Evolutionary conservation across 2,113 vertebrate species (phyloP), one percentile per base, ranked within the genome.

Genomic region (Scopus umbretta): DNA sequence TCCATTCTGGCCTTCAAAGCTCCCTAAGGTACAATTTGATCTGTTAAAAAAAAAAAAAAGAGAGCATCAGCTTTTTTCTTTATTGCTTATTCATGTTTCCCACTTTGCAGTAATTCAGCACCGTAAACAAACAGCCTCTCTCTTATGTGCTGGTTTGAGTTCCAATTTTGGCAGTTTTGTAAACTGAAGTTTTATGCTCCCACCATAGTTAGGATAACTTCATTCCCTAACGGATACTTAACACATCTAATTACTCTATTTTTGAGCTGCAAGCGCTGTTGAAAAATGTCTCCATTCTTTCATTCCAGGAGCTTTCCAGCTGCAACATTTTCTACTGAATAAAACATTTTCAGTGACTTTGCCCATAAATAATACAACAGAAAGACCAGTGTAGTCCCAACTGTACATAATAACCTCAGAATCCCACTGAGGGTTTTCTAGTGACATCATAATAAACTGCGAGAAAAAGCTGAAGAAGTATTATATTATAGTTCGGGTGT

Each of bases 241-340:
- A 92, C 88, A 96, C 78, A 95, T 94, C 76, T 96, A 95, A 97
- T 97, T 96, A 96, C 92, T 96, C 62, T 96, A 71, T 84, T 97
- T 94, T 92, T 96, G 86, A 97, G 91, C 80, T 94, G 42, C 71
- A 86, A 97, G 53, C 3, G 11, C 95, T 94, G 80, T 92, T 95
- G 94, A 94, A 95, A 97, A 96, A 96, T 90, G 30, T 74, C 65
- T 92, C 90, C 43, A 18, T 90, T 96, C 86, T 97, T 97, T 88
- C 90, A 86, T 86, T 96, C 55, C 91, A 92, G 85, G n/a, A 97
- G 94, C 72, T 95, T 88, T 97, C 81, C 91, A 96, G 86, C 76
- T 92, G 91, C 59, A 76, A 89, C 61, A 16, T 79, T 93, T 95
- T 90, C 90, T 90, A 92, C 93, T 95, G 93, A 97, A 96, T 96